Conservation (phyloP, 2,797 vertebrate species). For the Aphelocoma californica region DNA sequence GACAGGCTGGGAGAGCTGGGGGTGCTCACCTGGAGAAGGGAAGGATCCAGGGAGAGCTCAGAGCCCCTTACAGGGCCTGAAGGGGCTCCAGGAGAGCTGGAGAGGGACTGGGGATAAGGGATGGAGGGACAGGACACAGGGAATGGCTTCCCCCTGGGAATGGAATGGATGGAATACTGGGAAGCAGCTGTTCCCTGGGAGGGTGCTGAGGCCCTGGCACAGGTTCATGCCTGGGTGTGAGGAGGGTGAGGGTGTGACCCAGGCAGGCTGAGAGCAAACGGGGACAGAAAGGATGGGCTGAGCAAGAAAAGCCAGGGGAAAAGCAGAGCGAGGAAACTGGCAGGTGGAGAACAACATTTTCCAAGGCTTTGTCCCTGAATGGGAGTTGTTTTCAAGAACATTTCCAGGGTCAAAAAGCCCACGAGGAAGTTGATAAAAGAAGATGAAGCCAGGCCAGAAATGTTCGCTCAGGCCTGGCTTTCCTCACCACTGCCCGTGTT, state of each 20-base stretch:
- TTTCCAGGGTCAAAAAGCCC: not conserved
- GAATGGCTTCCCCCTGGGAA: not conserved
- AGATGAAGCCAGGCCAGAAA: not conserved
- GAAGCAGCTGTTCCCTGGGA: not conserved
- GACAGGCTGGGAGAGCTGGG: not conserved
- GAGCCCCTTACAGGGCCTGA: not conserved
- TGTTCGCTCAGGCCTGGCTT: not conserved
- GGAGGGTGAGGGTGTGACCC: not conserved
- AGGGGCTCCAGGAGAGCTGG: not conserved
- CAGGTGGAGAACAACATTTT: not conserved
- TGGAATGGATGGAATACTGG: not conserved
- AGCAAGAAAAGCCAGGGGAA: not conserved
- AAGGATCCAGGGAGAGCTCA: not conserved
- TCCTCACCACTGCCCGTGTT: not conserved
- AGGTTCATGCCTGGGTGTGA: not conserved
- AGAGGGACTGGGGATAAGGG: not conserved
- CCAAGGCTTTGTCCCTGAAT: not conserved
- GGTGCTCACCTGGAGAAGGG: not conserved
- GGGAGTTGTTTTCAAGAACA: accelerated
- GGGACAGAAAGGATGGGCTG: not conserved
- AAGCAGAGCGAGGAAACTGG: not conserved
- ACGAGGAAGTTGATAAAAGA: not conserved
- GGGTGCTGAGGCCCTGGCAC: not conserved
- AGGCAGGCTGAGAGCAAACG: not conserved
- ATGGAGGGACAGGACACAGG: not conserved